Base-by-base conservation (phyloP, 2,888 invertebrate species). In the Thelaira solivaga region DNA sequence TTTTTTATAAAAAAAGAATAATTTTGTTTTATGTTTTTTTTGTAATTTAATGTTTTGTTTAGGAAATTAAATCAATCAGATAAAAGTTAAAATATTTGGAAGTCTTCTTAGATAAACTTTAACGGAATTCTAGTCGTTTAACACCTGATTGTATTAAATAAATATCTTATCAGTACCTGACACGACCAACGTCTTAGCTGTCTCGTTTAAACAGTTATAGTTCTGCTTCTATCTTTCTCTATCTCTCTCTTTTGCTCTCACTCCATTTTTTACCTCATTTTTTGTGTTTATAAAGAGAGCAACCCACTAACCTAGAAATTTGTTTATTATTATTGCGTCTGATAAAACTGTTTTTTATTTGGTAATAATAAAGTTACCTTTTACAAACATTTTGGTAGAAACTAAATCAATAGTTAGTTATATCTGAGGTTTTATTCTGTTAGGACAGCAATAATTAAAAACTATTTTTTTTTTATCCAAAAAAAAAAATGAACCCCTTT, bases 241-340 rank as follows among this genome's bases (percentile, higher is more conserved):
- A 39, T 55, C 20, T 41, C 10, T 49, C 2, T 7, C 11, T 39
- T 16, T 7, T 31, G 10, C 2, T 31, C 10, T 31, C 8, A 4
- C 10, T 6, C 6, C 2, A 31, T 31, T 31, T 31, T 8, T 6
- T 2, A 2, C 2, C 8, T 8, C 8, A 31, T 10, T 31, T 6
- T 72, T 34, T 57, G 31, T 47, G 47, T 49, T 36, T 22, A 29
- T 57, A 26, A 34, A 10, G 34, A 34, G 10, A 67, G 34, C 45
- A 55, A 45, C 53, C 69, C 69, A 78, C 39, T 78, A 41, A 71
- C 78, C 74, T 59, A 78, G 61, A 74, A 78, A 49, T 34, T 61
- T 65, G 7, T 74, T 65, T 65, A 69, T 68, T 64, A 69, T 68
- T 64, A 39, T 57, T 73, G 26, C 13, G n/a, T 36, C 20, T 61